These are phyloP conservation scores for Hippasteria phrygiana DNA, from an alignment of 53 echinoderm and acorn worm species.

Conservation along the genomic window DNA sequence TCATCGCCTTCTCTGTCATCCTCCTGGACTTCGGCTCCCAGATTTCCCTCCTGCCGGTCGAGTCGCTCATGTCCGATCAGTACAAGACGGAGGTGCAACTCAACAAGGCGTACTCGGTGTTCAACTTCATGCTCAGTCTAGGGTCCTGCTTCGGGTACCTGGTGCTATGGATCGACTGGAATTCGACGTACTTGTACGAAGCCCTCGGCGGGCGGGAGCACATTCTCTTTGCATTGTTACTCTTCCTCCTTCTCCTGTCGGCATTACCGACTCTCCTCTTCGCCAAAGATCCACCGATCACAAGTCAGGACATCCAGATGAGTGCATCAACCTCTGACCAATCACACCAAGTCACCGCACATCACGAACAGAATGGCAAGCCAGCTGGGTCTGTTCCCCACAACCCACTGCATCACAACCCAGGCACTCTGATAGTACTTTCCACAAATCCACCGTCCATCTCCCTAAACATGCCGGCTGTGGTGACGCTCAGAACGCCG, in stretches of 20 bases:
- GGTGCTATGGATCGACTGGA: conserved; percentile 89
- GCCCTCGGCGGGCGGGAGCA: conserved; percentile 79
- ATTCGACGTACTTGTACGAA: conserved; percentile 46
- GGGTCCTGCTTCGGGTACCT: conserved; percentile 93
- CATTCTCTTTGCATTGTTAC: conserved; percentile 78
- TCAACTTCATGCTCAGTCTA: conserved; percentile 89
- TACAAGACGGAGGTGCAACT: conserved; percentile 80
- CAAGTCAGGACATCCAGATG: neutral
- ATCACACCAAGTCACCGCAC: neutral
- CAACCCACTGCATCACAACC: neutral
- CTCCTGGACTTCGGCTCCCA: conserved; percentile 94
- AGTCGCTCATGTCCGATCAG: conserved; percentile 89
- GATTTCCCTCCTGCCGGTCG: conserved; percentile 86
- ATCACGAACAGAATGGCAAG: conserved; percentile 6
- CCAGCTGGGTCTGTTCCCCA: neutral
- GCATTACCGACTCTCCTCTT: conserved; percentile 68
- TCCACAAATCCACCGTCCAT: conserved; percentile 7
- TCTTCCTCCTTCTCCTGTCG: conserved; percentile 64
- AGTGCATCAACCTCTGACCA: neutral
- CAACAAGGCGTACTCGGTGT: conserved; percentile 84
- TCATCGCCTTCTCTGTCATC: conserved; percentile 80
- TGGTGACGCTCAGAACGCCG: neutral
- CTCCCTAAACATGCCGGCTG: neutral
- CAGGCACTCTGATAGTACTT: too few species aligned
- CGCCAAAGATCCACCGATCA: conserved; percentile 86